Evolutionary conservation across 2,888 invertebrate species (phyloP).

Genomic region (Embidobia sp.): DNA sequence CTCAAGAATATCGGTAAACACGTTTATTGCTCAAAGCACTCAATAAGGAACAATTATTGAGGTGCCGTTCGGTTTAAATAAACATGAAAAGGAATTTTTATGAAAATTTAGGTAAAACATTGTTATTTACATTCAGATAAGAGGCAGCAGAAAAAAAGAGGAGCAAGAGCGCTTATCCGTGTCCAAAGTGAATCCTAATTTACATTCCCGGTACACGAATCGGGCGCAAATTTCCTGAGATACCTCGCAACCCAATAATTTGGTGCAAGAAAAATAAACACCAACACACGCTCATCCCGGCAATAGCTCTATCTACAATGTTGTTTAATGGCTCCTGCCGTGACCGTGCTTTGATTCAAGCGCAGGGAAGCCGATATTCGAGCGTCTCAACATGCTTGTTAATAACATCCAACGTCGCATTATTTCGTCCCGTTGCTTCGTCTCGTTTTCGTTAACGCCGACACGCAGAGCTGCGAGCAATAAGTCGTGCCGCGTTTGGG

Average conservation of each 20-base stretch:
- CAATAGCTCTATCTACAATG: conserved; percentile 30
- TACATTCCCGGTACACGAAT: conserved; percentile 17
- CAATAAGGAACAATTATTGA: too few relatives aligned
- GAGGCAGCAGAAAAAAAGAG: too few relatives aligned
- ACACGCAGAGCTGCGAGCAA: conserved; percentile 59
- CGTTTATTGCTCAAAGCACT: too few relatives aligned
- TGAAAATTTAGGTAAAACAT: too few relatives aligned
- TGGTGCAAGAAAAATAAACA: conserved; percentile 9
- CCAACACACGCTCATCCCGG: background rate
- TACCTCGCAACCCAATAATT: conserved; percentile 7
- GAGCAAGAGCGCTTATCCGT: background rate
- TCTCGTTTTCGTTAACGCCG: conserved; percentile 58
- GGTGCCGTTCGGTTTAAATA: too few relatives aligned
- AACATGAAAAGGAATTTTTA: too few relatives aligned
- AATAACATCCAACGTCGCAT: conserved; percentile 58
- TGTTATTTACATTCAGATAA: too few relatives aligned
- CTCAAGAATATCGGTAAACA: too few relatives aligned
- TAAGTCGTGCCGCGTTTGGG: conserved; percentile 65
- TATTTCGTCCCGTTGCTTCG: conserved; percentile 35
- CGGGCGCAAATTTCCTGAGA: conserved; percentile 1
- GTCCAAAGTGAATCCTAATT: conserved; percentile 15
- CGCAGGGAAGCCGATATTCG: conserved; percentile 37
- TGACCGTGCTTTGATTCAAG: conserved; percentile 42
- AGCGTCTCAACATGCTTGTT: conserved; percentile 34
- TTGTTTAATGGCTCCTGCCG: conserved; percentile 36